Evolutionary conservation across 30 jellyfish, hydroid and myxozoan species (phyloP).

Genomic region (Haliclystus octoradiatus): DNA sequence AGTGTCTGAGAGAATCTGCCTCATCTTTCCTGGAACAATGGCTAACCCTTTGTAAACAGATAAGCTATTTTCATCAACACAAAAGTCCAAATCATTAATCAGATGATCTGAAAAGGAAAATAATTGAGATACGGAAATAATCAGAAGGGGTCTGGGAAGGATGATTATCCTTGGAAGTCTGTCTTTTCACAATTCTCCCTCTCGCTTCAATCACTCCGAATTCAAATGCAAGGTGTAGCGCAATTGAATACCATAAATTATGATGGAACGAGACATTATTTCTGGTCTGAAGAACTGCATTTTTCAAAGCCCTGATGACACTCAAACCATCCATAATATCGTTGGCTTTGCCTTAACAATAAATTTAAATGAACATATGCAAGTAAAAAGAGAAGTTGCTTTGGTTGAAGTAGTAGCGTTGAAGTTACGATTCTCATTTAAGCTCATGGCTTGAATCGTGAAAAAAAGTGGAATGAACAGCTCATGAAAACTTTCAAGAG

Average conservation of each 20-base stretch:
- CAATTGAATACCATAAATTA: no score
- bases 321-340: background rate
- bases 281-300: background rate
- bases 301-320: background rate
- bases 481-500: background rate
- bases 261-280: no score
- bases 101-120: slow-evolving; percentile 5
- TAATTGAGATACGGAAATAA: background rate
- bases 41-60: no score
- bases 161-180: slow-evolving; percentile 2
- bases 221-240: background rate
- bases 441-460: background rate
- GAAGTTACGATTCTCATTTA: background rate
- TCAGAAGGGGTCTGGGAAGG: background rate
- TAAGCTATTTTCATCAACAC: no score
- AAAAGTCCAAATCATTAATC: slow-evolving; percentile 1
- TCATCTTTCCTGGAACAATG: no score
- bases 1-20: no score
- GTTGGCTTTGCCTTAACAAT: background rate
- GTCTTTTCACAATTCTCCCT: background rate
- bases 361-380: background rate
- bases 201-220: background rate
- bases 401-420: background rate
- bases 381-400: background rate
- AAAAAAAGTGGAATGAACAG: background rate